These are phyloP conservation scores for Pomacea maculata DNA, from an alignment of 1,140 invertebrate species.

Conservation along the genomic window DNA sequence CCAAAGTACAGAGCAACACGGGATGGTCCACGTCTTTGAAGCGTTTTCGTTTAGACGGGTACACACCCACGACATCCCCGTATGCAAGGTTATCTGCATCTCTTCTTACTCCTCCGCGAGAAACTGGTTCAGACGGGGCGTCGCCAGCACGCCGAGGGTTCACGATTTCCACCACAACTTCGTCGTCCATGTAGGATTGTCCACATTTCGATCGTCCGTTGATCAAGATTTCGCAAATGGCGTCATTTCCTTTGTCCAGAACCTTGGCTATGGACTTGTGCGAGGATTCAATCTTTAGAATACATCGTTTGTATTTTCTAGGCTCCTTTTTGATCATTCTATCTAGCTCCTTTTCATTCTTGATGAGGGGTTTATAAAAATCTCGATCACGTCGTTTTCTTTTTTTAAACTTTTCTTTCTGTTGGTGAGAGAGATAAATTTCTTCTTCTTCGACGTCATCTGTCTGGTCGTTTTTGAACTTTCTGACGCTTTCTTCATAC, in stretches of 20 bases:
- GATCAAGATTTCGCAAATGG: slow-evolving; percentile 41
- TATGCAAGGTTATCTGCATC: slow-evolving; percentile 13
- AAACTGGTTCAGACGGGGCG: slow-evolving; percentile 2
- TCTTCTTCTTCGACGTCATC: background rate
- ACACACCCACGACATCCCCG: slow-evolving; percentile 47
- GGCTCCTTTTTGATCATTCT: slow-evolving; percentile 16
- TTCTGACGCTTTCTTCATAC: background rate
- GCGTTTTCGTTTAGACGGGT: slow-evolving; percentile 34
- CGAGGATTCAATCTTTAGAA: slow-evolving; percentile 38
- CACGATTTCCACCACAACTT: slow-evolving; percentile 52
- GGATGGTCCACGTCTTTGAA: slow-evolving; percentile 35
- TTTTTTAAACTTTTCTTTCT: background rate
- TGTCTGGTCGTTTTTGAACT: background rate
- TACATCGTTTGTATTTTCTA: slow-evolving; percentile 38
- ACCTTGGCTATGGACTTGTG: slow-evolving; percentile 36
- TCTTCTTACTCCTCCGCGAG: background rate
- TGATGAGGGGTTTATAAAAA: slow-evolving; percentile 9
- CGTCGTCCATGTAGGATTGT: slow-evolving; percentile 50
- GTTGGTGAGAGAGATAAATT: background rate
- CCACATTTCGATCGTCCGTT: slow-evolving; percentile 51
- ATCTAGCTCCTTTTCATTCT: background rate
- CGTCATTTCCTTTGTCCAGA: slow-evolving; percentile 21
- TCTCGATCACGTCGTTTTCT: background rate
- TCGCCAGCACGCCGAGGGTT: slow-evolving; percentile 10
- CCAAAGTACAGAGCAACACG: slow-evolving; percentile 50